These are phyloP conservation scores for Patella pellucida DNA, from an alignment of 2,888 invertebrate genomes.

Conservation along the genomic window DNA sequence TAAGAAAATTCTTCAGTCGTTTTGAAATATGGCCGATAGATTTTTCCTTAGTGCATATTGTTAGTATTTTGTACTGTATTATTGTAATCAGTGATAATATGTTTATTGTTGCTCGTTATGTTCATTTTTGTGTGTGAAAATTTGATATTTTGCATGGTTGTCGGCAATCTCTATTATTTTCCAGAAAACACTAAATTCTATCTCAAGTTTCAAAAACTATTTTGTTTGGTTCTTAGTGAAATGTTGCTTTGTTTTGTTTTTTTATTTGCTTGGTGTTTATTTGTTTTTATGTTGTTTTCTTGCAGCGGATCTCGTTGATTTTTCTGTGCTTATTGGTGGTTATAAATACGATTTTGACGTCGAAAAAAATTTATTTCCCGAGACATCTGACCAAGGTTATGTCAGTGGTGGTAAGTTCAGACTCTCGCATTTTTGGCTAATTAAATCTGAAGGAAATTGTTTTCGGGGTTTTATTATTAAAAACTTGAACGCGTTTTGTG, in stretches of 20 bases:
- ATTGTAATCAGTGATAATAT: too few relatives aligned
- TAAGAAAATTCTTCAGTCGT: too few relatives aligned
- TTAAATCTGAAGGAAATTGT: too few relatives aligned
- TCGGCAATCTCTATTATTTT: too few relatives aligned
- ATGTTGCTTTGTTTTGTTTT: not conserved
- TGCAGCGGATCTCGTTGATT: slow-evolving; percentile 13
- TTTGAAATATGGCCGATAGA: not conserved
- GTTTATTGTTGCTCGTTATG: too few relatives aligned
- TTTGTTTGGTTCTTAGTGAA: too few relatives aligned
- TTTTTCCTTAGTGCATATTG: slow-evolving; percentile 3
- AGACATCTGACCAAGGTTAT: slow-evolving; percentile 5
- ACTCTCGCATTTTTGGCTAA: not conserved
- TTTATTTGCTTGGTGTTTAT: slow-evolving; percentile 6
- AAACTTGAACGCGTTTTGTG: too few relatives aligned
- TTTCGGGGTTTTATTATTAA: too few relatives aligned
- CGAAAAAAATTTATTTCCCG: slow-evolving; percentile 5
- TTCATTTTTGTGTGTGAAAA: too few relatives aligned
- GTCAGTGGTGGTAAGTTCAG: slow-evolving; percentile 20
- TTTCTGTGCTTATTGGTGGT: slow-evolving; percentile 21
- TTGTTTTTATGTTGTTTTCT: not conserved
- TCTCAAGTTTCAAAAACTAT: too few relatives aligned
- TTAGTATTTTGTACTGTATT: not conserved
- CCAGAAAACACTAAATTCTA: too few relatives aligned
- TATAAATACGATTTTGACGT: slow-evolving; percentile 21
- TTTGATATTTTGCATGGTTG: too few relatives aligned